These are phyloP conservation scores for Phylloscopus trochiloides DNA, from an alignment of 2,113 vertebrate genomes.

Conservation along the genomic window DNA sequence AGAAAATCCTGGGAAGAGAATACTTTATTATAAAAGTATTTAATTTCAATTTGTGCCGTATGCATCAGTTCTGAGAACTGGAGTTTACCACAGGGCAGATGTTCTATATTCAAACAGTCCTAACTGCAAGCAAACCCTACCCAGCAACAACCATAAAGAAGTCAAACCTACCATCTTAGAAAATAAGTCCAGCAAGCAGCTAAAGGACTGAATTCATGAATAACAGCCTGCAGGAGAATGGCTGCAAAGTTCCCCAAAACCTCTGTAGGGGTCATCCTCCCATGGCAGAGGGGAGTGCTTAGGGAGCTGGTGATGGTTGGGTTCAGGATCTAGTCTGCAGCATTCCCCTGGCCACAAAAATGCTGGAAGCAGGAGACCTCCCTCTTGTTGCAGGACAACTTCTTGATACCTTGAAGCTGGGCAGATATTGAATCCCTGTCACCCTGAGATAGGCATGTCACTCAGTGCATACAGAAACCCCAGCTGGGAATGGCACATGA, in stretches of 20 bases:
- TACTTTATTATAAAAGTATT: background rate
- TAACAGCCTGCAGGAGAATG: background rate
- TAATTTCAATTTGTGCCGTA: background rate
- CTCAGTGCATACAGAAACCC: background rate
- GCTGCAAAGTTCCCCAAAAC: background rate
- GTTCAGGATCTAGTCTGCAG: too few relatives aligned
- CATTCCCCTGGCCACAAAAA: background rate
- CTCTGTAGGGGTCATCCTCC: rapidly evolving
- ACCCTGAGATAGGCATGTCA: background rate
- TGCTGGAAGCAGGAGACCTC: background rate
- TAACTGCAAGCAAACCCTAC: background rate
- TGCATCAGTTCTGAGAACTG: background rate
- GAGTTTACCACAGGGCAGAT: background rate
- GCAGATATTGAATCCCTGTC: rapidly evolving
- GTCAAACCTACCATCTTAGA: background rate
- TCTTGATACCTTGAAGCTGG: background rate
- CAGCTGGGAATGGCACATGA: rapidly evolving
- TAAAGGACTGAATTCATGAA: background rate
- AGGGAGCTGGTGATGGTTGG: rapidly evolving
- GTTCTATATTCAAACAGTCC: background rate
- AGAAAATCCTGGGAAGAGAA: background rate
- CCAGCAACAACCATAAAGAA: background rate
- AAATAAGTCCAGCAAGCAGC: background rate
- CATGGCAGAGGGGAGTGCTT: rapidly evolving
- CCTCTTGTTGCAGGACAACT: background rate